Base-by-base conservation (phyloP, 2,888 invertebrate species). In the Aethes cnicana region DNA sequence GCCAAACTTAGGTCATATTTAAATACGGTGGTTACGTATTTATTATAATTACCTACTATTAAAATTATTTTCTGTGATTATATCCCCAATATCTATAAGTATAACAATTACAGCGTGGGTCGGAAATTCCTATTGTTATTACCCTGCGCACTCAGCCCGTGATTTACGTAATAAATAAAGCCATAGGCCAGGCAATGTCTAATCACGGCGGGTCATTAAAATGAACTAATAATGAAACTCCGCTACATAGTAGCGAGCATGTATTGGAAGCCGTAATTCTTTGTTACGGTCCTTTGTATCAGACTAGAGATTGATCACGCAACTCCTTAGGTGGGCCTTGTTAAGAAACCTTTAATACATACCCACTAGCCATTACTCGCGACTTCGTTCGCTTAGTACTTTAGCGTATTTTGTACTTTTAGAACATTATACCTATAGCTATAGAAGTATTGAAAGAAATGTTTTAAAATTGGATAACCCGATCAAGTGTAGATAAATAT, bases 201-300 rank as follows among this genome's bases (percentile, higher is more conserved):
- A 87, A 89, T 86, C 86, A 88, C 75, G 71, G 58, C 52, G 63
- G 72, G 77, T 77, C 84, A 84, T 88, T 86, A 88, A 88, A 86
- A 81, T 85, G 75, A 80, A 81, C 85, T 75, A 80, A 81, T 88
- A 86, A 52, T 39, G 39, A 52, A 50, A 85, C 77, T 81, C 78
- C 72, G 61, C 75, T 77, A 89, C 88, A 86, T 88, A 88, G 88
- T 89, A 83, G 83, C 81, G 66, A 64, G 64, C 69, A 70, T 74
- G 74, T 74, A 81, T 83, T 81, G 81, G 82, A 75, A 76, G 69
- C 75, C 74, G 84, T 88, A 85, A 86, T 77, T 88, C 85, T 84
- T 83, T 78, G 78, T 80, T 79, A 71, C 72, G 77, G 70, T 81
- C 78, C 78, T 82, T 84, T 82, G 83, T 83, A 79, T 70, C 74